phyloP scores from a whole-genome alignment of 2,113 vertebrate genomes.

The Synodontis membranacea region DNA sequence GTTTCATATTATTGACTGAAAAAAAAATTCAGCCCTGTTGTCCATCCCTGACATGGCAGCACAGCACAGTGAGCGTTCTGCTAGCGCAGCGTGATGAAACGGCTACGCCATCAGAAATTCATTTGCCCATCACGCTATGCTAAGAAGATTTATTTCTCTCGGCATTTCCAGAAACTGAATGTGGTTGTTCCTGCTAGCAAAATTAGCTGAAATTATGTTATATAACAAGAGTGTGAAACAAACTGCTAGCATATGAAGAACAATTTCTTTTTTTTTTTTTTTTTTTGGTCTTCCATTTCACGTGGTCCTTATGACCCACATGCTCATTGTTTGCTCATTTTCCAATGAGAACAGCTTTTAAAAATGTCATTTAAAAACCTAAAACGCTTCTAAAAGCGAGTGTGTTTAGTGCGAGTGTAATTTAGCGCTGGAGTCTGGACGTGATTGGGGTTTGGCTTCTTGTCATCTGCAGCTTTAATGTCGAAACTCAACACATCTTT shows the following conservation, averaged over 20 bases:
- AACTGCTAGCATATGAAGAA: background rate
- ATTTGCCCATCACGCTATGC: background rate
- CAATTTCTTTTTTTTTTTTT: background rate
- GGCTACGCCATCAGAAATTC: background rate
- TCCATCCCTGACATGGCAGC: background rate
- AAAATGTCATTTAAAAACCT: too few species aligned
- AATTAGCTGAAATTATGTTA: background rate
- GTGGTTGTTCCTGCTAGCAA: background rate
- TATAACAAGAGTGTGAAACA: background rate
- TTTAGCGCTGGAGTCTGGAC: background rate
- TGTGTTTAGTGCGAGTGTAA: background rate
- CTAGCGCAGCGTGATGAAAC: background rate
- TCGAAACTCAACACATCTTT: too few species aligned
- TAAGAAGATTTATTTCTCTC: background rate
- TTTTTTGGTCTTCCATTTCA: background rate
- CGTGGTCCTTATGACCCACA: too few species aligned
- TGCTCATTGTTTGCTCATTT: too few species aligned
- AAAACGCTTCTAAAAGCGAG: background rate
- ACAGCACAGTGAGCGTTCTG: background rate
- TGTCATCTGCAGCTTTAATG: background rate
- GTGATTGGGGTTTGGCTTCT: constrained; percentile 26
- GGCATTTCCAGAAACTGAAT: background rate
- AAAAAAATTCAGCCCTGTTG: background rate
- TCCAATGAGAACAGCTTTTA: too few species aligned
- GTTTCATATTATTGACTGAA: background rate